Base-by-base conservation (phyloP, 2,888 invertebrate species). In the Oligia latruncula region DNA sequence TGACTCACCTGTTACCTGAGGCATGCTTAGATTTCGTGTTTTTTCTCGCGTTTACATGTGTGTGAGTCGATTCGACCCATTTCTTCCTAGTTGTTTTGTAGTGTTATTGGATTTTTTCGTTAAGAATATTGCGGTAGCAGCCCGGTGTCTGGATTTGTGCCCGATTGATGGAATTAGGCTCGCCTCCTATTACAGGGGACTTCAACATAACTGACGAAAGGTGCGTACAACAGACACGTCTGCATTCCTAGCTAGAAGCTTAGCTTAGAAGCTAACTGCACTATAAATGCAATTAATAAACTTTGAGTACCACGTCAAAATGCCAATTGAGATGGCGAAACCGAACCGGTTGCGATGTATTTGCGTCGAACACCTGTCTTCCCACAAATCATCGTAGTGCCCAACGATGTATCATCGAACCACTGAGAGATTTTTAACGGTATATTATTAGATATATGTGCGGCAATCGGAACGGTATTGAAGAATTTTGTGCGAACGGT, bases 321-420 rank as follows among this genome's bases (percentile, higher is more conserved):
- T 95, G 96, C 96, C 96, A 93, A 96, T 96, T 94, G 95, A 92
- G 94, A 94, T 94, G 93, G 93, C 90, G 95, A 94, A 96, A 95
- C 95, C 95, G 93, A 96, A 95, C 93, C 89, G 89, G 82, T 86
- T 75, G 88, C 88, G 85, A 92, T 92, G 91, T 96, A 96, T 96
- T 96, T 96, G 92, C 93, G 95, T 91, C 93, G 83, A 82, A 91
- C 96, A 96, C 96, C 96, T 96, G 96, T 92, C 91, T 81, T 66
- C 74, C 72, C 89, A 95, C 95, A 94, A 95, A 95, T 96, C 96
- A 96, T 95, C 83, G 88, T 62, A 84, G 43, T 80, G 78, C 43
- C 74, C 46, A 60, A 85, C 93, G 92, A 93, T 93, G 93, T 91
- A 94, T 93, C 95, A 94, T 94, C 93, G 91, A 94, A 92, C 91